Evolutionary conservation across 2,797 vertebrate species (phyloP).

Genomic region (Myotis vivesi): DNA sequence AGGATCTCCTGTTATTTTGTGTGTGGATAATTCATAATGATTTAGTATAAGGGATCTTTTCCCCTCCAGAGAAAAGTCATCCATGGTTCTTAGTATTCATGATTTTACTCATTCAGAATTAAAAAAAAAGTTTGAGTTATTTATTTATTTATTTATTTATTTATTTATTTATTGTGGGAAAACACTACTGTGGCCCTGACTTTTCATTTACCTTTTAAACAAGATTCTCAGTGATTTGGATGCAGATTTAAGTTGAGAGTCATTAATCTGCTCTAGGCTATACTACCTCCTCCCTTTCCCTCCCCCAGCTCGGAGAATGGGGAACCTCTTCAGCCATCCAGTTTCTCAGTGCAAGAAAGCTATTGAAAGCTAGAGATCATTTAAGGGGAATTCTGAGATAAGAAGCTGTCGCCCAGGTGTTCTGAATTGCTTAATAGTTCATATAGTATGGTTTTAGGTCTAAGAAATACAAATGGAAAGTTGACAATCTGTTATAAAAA

Average conservation of each 20-base stretch:
- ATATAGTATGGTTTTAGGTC: neutral
- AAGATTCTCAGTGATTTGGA: neutral
- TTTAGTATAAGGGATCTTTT: constrained; percentile 24
- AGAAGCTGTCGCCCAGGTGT: neutral
- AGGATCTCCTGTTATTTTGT: neutral
- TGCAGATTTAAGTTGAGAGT: neutral
- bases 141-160: neutral
- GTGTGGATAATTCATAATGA: constrained; percentile 33
- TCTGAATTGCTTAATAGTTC: constrained; percentile 20
- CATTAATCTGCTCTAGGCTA: neutral
- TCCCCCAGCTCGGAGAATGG: neutral
- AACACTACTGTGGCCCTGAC: neutral
- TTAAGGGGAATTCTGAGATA: neutral
- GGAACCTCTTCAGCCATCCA: neutral
- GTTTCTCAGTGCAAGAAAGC: neutral
- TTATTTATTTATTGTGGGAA: neutral
- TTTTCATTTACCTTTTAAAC: constrained; percentile 30
- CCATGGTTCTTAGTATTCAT: neutral
- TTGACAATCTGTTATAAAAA: constrained; percentile 29
- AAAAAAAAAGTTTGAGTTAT: neutral
- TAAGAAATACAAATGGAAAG: constrained; percentile 15
- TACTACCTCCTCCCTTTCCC: neutral
- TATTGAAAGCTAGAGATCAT: neutral
- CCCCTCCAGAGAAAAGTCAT: neutral
- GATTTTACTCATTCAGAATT: constrained; percentile 20